Conservation (phyloP, 2,113 vertebrate genomes). For the Phodopus roborovskii region DNA sequence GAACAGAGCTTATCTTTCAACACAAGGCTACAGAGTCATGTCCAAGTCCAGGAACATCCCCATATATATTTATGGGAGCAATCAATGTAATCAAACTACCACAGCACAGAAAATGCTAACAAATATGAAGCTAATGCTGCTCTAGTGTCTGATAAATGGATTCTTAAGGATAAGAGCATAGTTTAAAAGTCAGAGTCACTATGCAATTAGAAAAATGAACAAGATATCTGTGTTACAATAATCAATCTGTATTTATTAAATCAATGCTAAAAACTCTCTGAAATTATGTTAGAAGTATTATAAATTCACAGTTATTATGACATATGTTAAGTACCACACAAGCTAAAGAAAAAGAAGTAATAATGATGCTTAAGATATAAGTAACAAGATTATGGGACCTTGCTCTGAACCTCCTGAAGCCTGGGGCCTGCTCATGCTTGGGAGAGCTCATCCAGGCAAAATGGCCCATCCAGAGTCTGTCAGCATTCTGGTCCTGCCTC, state of each 20-base stretch:
- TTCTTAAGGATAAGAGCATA: background rate
- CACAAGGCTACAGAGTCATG: background rate
- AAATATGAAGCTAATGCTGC: background rate
- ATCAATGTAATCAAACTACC: background rate
- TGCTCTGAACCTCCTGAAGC: too few relatives aligned
- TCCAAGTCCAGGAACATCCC: background rate
- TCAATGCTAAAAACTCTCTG: background rate
- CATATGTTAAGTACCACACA: background rate
- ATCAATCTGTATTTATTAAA: background rate
- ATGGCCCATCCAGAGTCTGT: too few relatives aligned
- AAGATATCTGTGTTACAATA: background rate
- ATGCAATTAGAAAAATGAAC: background rate
- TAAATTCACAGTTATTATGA: slow-evolving; percentile 17
- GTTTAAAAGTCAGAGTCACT: background rate
- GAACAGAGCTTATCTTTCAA: background rate
- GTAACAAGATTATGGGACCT: background rate
- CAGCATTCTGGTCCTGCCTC: too few relatives aligned
- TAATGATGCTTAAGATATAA: background rate
- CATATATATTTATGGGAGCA: background rate
- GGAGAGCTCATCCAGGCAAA: too few relatives aligned
- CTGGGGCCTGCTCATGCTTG: too few relatives aligned
- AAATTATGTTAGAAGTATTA: slow-evolving; percentile 25
- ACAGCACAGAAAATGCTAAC: background rate
- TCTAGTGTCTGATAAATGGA: background rate
- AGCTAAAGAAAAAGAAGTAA: background rate